Base-by-base conservation (phyloP, 2,113 vertebrate species). In the Corvus cornix region DNA sequence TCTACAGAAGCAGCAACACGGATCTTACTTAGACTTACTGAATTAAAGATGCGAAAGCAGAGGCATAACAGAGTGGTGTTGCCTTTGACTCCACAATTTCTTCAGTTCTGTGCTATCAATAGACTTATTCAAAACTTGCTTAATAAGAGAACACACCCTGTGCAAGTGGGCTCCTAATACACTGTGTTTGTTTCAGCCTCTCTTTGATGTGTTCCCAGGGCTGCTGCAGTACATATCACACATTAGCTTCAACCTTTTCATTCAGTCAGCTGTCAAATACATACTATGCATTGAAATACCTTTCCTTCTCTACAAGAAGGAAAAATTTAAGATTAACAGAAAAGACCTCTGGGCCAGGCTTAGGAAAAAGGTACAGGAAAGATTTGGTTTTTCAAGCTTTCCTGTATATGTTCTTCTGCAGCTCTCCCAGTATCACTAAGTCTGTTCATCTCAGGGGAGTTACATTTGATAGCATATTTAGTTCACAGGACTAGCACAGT, bases 401-500 rank as follows among this genome's bases (percentile, higher is more conserved):
- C 35, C 26, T 70, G 16, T 41, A 1, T 23, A 14, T 62, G 48
- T 69, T 89, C 73, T 81, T 74, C 78, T 74, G 46, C 60, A 79
- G 53, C 37, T 89, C 33, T 43, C n/a, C 60, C 53, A 89, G n/a
- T 56, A 80, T 55, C 82, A 90, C 35, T 20, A 35, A 90, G 76
- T 39, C 53, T 88, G 77, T 48, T 93, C 64, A 46, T 95, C 92
- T 90, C 86, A 87, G 58, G 73, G 62, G 93, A 92, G 90, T 94
- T 89, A 68, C 73, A 94, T 94, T 93, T 93, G 89, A 94, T 93
- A 95, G 92, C 86, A 90, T 91, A 95, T 96, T 95, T 95, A 94
- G 92, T 96, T 96, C 93, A 92, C 90, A 96, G 68, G 73, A 94
- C 83, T 84, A 82, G 83, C 83, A 93, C 69, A 90, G 88, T 69